Base-by-base conservation (phyloP, 2,888 invertebrate species). In the Isoperla grammatica region DNA sequence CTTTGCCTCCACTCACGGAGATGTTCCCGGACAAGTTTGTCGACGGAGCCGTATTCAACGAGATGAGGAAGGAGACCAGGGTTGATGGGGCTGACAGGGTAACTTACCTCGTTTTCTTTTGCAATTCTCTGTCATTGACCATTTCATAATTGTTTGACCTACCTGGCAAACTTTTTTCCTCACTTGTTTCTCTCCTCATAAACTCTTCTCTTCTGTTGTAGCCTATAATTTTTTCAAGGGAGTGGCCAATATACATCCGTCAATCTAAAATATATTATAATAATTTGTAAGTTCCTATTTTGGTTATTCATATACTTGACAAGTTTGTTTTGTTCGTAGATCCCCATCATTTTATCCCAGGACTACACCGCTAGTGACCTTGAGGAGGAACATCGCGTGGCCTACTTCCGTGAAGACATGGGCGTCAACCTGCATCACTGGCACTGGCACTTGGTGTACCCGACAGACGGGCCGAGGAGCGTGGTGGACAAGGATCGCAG, bases 381-480 rank as follows among this genome's bases (percentile, higher is more conserved):
- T 2, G 90, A 92, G 68, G 84, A 84, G 1, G 92, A 93, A 68
- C 90, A 92, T 72, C 81, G 86, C 4, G 73, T 90, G 62, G 87
- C 89, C 29, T 93, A 92, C 74, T 92, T 88, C 80, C 82, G 91
- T 42, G 92, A 92, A 72, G 92, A 91, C 73, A 78, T 90, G 62
- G 90, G 90, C 65, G 79, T 92, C 67, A 92, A 92, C 75, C 83
- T 90, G 55, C 92, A 92, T 72, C 92, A 93, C 72, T 93, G 92
- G 91, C 91, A 92, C 71, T 92, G 91, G 92, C 92, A 93, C 73
- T 79, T 92, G 66, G 90, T 92, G 1, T 92, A 91, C 72, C 91
- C 91, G 0, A 86, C 86, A 72, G 85, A 86, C 65, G 69, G 66
- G 0, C 82, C 85, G 0, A 74, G 81, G 0, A 76, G 80, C 65